Evolutionary conservation across 2,888 invertebrate genomes (phyloP), one percentile per base, ranked within the genome.

Genomic region (Hypsopygia costalis): DNA sequence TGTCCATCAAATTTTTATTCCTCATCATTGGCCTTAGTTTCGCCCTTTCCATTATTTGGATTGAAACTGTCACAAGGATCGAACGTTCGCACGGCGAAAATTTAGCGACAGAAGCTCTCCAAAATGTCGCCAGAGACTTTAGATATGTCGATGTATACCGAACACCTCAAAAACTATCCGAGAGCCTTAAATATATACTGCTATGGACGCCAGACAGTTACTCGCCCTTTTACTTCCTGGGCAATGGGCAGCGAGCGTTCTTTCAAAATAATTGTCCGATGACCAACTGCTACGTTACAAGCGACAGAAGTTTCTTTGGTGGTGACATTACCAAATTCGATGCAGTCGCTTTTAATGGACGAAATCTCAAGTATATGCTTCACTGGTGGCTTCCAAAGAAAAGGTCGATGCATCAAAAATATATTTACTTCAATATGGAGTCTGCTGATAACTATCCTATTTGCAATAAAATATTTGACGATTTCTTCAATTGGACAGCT

Each of bases 401-500:
- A 1, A 59, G 88, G 22, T 69, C 72, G 0, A 46, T 52, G 0
- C 60, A 69, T 9, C 89, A 89, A 41, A 80, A 78, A 49, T 89
- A 81, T 40, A 74, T 89, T 39, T 87, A 54, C 47, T 65, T 85
- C 32, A 80, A 77, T 36, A 73, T 74, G 62, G 89, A 89, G 51
- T 88, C 89, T 0, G 58, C 83, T 0, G 74, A 77, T 1, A 77
- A 85, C 45, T 73, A 64, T 40, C 86, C 87, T 0, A 58, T 80
- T 0, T 87, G 86, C 44, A 45, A 47, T 2, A 32, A 49, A 1
- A 38, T 42, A 11, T 86, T 64, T 25, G 77, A 89, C n/a, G 58
- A 64, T 3, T 87, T 73, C 43, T 89, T 89, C 33, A 88, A 89
- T 48, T 81, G 79, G 81, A 88, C 89, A 0, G 58, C 77, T 0